Base-by-base conservation (phyloP, 2,888 invertebrate species). In the Xylocampa areola region DNA sequence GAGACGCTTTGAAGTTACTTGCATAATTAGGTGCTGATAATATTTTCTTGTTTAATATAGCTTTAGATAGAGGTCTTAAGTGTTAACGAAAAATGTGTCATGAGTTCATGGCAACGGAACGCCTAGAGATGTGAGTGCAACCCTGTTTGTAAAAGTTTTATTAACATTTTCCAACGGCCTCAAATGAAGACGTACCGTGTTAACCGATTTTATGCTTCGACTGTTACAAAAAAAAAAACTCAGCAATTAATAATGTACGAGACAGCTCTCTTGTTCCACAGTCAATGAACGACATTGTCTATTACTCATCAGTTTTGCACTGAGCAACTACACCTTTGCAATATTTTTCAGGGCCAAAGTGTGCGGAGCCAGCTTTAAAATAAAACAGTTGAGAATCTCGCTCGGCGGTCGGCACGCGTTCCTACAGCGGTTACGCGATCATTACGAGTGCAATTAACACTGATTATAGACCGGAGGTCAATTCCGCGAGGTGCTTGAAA, bases 351-450 rank as follows among this genome's bases (percentile, higher is more conserved):
- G 80, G 91, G 92, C 80, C 92, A 87, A 74, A 81, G 83, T 81
- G 64, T 72, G 75, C 80, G 73, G 79, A 84, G 89, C 86, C 87
- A 88, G 85, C 77, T 83, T 90, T 85, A 91, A 93, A 92, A 92
- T 92, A 92, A 92, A 90, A 91, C 92, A 92, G 92, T 93, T 82
- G 85, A 83, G 85, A 83, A 83, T 89, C 85, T 88, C 82, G 89
- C 84, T 83, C 84, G 86, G 85, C 77, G 83, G 82, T 78, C 81
- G 81, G 77, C 80, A 85, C 89, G 88, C 87, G 88, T 82, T 76
- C 66, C 69, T 74, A 69, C 74, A 59, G 66, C 71, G 77, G 74
- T 84, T 78, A 79, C 79, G 78, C 76, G 79, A 66, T 65, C 70
- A 77, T 87, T 85, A 81, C 83, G 82, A 79, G 80, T 76, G 79